Conservation (phyloP, 2,888 invertebrate species). For the Hylaea fasciaria region DNA sequence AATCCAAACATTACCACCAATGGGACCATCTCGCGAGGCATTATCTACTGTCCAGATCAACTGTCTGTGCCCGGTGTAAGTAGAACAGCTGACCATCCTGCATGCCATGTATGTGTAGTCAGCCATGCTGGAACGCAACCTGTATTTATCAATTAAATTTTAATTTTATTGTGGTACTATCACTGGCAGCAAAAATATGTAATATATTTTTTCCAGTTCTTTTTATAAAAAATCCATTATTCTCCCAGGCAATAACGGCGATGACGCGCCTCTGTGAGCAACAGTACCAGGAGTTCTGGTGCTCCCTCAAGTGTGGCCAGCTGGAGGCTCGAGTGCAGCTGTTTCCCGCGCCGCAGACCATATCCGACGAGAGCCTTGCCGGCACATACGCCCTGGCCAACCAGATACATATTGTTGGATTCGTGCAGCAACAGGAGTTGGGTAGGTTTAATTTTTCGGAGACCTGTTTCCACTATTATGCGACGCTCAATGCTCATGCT, state of each 20-base stretch:
- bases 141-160: no score
- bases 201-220: no score
- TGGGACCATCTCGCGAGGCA: slow-evolving; percentile 65
- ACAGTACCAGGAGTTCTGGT: slow-evolving; percentile 77
- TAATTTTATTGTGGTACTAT: no score
- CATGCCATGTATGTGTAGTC: no score
- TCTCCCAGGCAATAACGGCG: slow-evolving; percentile 62
- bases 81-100: slow-evolving; percentile 17
- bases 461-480: no score
- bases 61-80: slow-evolving; percentile 73
- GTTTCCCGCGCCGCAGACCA: slow-evolving; percentile 81
- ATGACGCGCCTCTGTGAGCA: slow-evolving; percentile 76
- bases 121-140: no score
- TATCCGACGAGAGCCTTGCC: slow-evolving; percentile 87
- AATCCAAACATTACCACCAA: slow-evolving; percentile 65
- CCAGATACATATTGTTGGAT: slow-evolving; percentile 93
- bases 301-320: slow-evolving; percentile 77
- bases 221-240: neutral
- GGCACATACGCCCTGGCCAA: slow-evolving; percentile 86
- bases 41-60: slow-evolving; percentile 77
- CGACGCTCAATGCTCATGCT: no score
- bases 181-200: no score
- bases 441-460: slow-evolving; percentile 58
- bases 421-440: slow-evolving; percentile 93
- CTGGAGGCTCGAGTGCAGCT: slow-evolving; percentile 75